Conservation (phyloP, 2,888 invertebrate species). For the Papilio elwesi region DNA sequence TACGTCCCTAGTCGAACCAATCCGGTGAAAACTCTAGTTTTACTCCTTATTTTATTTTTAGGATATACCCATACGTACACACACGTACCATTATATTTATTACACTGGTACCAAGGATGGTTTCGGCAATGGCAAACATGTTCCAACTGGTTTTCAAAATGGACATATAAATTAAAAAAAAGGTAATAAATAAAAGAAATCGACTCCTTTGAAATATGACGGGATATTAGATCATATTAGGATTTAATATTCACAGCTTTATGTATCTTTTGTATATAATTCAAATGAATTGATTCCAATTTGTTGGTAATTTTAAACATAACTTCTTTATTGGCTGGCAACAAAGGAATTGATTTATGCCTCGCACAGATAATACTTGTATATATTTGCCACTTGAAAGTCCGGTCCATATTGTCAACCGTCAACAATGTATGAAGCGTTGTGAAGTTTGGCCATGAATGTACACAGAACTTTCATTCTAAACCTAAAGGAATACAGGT, state of each 20-base stretch:
- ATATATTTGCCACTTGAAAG: constrained; percentile 34
- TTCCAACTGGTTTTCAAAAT: neutral
- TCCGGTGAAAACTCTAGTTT: no score
- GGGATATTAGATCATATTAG: constrained; percentile 1
- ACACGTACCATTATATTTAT: no score
- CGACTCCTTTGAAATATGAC: neutral
- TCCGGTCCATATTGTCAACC: constrained; percentile 24
- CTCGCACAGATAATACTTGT: constrained; percentile 21
- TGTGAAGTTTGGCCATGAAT: constrained; percentile 8
- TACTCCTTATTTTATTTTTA: no score
- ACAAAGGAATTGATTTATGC: constrained; percentile 32
- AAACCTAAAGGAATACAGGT: neutral
- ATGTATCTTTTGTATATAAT: neutral
- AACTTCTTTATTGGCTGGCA: constrained; percentile 30
- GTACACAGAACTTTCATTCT: constrained; percentile 4
- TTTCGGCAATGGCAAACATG: neutral
- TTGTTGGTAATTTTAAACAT: constrained; percentile 23
- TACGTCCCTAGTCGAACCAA: no score
- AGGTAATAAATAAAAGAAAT: neutral
- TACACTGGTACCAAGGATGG: neutral
- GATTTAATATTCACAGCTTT: neutral
- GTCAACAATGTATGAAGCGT: constrained; percentile 27
- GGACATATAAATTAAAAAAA: neutral
- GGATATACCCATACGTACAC: no score
- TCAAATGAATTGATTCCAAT: constrained; percentile 14